Conservation (phyloP, 2,888 invertebrate species). For the Drosophila lutescens region DNA sequence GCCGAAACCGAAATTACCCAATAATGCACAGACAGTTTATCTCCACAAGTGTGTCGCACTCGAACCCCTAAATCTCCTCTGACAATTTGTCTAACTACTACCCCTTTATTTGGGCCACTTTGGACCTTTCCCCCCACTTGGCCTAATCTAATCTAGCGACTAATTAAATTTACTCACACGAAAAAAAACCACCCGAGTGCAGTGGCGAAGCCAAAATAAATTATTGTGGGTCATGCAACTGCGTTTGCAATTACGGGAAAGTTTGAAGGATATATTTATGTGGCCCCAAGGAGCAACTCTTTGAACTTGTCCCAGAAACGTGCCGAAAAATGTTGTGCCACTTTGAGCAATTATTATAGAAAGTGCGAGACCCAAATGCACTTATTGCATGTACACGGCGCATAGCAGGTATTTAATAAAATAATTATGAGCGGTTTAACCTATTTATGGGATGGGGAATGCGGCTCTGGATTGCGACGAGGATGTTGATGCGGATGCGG, state of each 20-base stretch:
- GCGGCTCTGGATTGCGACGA: constrained; percentile 2
- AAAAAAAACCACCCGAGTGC: constrained; percentile 26
- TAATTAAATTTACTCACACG: constrained; percentile 35
- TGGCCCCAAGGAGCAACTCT: constrained; percentile 46
- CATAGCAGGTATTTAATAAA: constrained; percentile 58
- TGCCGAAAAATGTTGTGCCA: constrained; percentile 26
- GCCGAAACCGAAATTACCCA: constrained; percentile 9
- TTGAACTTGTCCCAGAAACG: constrained; percentile 73
- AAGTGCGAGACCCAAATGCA: constrained; percentile 54
- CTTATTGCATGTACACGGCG: constrained; percentile 48
- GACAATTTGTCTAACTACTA: constrained; percentile 8
- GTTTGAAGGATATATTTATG: constrained; percentile 28
- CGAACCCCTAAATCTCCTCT: constrained; percentile 21
- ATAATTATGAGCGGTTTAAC: constrained; percentile 49
- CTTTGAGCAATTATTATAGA: constrained; percentile 28
- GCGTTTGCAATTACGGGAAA: constrained; percentile 32
- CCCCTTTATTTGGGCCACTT: constrained; percentile 9
- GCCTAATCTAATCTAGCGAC: constrained; percentile 37
- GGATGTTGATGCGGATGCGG: background rate
- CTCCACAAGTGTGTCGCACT: constrained; percentile 15
- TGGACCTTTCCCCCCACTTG: background rate
- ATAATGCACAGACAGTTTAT: constrained; percentile 17
- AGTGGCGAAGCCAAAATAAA: constrained; percentile 30
- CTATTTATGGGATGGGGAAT: background rate
- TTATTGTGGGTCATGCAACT: constrained; percentile 44